Evolutionary conservation across 2,888 invertebrate species (phyloP), one percentile per base, ranked within the genome.

Genomic region (Diarsia brunnea): DNA sequence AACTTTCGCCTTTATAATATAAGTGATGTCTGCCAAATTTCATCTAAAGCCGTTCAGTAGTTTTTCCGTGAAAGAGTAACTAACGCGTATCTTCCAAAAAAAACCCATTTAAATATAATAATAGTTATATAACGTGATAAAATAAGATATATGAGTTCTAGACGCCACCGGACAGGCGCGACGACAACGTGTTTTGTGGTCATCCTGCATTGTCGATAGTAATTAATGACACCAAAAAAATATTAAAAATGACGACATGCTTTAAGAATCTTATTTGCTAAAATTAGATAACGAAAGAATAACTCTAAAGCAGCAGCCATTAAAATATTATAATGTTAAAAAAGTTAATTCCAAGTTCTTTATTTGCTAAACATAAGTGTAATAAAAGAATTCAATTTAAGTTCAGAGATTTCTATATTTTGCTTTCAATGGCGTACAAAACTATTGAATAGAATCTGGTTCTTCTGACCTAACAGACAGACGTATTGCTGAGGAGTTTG

Each of bases 241-340:
- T 3, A 51, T 43, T 49, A 3, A 21, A 45, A 47, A 75, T 75
- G 31, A 64, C 24, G 38, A 64, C 75, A 27, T 38, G 45, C 8
- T 19, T 1, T 16, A 55, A 47, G 16, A 47, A 75, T 55, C 47
- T 0, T 0, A 16, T 47, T 75, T 12, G 0, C 0, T 5, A 31
- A 51, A 73, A 31, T 24, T 31, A 31, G n/a, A 4, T 53, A 53
- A 38, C 45, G 11, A 24, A 53, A 74, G 12, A 47, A 21, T 45
- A 51, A 8, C 53, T 53, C 14, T 24, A 63, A 75, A 53, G 8
- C 11, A 31, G 53, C n/a, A 53, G 45, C 10, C 45, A 47, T 63
- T 61, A 74, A 16, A 60, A 47, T 53, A 74, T 31, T 53, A 7
- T 51, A 24, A 73, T 45, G 43, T 63, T 2, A 47, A 47, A 47